Conservation (phyloP, 37 sponge, comb jelly and placozoan species). For the Dysidea cf. avara region DNA sequence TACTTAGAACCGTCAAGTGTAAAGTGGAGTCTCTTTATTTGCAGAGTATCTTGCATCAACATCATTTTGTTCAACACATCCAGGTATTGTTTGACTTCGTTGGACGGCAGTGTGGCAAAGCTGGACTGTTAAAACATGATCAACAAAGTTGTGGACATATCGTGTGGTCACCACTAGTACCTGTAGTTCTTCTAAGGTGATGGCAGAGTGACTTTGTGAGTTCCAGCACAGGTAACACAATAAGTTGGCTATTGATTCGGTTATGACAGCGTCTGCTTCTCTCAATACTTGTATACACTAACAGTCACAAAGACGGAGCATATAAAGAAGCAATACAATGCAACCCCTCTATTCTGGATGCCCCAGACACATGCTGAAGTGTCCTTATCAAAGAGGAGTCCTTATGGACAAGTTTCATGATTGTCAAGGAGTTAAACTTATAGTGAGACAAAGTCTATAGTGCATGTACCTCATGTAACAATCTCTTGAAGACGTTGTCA, state of each 20-base stretch:
- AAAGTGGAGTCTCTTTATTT: constrained; percentile 67
- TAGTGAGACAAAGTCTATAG: not conserved
- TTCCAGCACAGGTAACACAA: constrained; percentile 77
- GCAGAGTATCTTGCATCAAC: constrained; percentile 65
- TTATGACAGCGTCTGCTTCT: constrained; percentile 44
- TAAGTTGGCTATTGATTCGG: constrained; percentile 53
- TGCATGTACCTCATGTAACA: constrained; percentile 48
- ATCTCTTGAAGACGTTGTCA: constrained; percentile 45
- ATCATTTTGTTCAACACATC: constrained; percentile 62
- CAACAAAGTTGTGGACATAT: too few species aligned
- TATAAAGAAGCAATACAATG: too few species aligned
- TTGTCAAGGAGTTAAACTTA: too few species aligned
- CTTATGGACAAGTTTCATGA: too few species aligned
- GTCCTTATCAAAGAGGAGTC: too few species aligned
- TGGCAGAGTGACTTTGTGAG: constrained; percentile 74
- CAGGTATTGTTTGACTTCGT: constrained; percentile 60
- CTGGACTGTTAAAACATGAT: constrained; percentile 13
- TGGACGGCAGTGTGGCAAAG: constrained; percentile 39
- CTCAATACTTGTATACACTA: constrained; percentile 66
- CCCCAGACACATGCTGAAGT: too few species aligned
- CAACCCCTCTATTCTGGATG: too few species aligned
- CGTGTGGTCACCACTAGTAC: too few species aligned
- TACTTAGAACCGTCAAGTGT: constrained; percentile 54
- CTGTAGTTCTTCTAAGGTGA: constrained; percentile 63
- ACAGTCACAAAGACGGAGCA: too few species aligned